Conservation (phyloP, 2,797 vertebrate genomes). For the Brachymystax lenok region DNA sequence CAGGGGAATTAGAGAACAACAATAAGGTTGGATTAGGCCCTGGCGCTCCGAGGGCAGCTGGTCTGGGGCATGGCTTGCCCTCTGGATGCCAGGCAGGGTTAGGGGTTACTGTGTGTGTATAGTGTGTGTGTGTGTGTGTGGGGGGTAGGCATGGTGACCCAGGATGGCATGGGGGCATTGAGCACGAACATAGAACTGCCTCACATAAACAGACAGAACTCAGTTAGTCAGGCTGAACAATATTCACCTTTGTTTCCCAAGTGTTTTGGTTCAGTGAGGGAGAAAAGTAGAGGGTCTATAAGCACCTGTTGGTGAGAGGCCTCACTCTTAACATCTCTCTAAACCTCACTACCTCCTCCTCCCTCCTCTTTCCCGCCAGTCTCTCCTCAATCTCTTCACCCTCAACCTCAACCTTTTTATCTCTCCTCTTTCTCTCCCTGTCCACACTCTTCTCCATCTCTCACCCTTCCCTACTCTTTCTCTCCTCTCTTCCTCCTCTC, state of each 20-base stretch:
- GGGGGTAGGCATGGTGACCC: background rate
- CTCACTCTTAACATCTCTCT: background rate
- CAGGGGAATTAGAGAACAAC: background rate
- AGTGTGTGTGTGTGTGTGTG: background rate
- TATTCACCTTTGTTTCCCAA: background rate
- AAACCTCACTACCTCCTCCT: too few relatives aligned
- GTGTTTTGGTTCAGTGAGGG: background rate
- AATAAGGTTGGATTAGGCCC: slow-evolving; percentile 28
- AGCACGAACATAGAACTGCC: slow-evolving; percentile 5
- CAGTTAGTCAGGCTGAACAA: background rate
- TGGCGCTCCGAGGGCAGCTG: background rate
- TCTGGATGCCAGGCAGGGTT: background rate
- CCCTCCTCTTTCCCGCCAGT: background rate
- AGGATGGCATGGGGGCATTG: background rate
- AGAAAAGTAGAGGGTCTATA: background rate
- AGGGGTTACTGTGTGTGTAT: slow-evolving; percentile 14
- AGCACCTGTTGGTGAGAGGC: slow-evolving; percentile 10
- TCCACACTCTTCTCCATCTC: background rate
- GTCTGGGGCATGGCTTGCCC: background rate
- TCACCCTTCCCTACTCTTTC: slow-evolving; percentile 9
- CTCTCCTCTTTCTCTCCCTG: slow-evolving; percentile 16
- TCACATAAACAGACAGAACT: slow-evolving; percentile 35
- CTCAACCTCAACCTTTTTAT: background rate
- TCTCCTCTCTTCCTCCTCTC: background rate
- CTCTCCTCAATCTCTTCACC: background rate